Conservation (phyloP, 2,888 invertebrate genomes). For the Synanthedon tipuliformis region DNA sequence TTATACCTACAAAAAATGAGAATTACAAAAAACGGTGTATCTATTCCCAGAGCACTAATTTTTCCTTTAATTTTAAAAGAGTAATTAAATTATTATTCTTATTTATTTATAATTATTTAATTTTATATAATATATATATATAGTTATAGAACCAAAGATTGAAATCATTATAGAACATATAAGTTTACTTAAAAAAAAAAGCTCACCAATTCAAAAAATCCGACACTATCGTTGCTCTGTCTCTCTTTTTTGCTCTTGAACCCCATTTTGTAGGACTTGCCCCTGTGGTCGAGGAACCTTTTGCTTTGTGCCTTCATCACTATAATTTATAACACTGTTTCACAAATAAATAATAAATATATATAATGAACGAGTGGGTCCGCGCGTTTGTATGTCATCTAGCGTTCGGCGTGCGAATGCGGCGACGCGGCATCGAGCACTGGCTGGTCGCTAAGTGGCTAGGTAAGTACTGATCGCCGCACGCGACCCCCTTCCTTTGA, state of each 20-base stretch:
- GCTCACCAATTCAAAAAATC: neutral
- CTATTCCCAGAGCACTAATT: no score
- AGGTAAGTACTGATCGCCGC: neutral
- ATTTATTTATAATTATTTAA: neutral
- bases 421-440: neutral
- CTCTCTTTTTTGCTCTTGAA: constrained; percentile 2
- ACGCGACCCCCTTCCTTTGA: neutral
- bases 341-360: neutral
- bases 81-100: no score
- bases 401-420: neutral
- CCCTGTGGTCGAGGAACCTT: constrained; percentile 25
- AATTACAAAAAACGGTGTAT: no score
- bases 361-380: no score
- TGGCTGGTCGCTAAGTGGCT: neutral
- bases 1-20: no score
- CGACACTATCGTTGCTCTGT: constrained; percentile 13
- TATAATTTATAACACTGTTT: neutral
- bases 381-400: neutral
- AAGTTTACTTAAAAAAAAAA: neutral
- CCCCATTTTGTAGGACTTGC: constrained; percentile 19
- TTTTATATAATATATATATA: neutral
- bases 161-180: no score
- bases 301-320: constrained; percentile 25
- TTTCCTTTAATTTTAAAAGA: no score
- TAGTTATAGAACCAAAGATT: no score